These are phyloP conservation scores for Agrochola lychnidis DNA, from an alignment of 2,888 invertebrate genomes.

Conservation along the genomic window DNA sequence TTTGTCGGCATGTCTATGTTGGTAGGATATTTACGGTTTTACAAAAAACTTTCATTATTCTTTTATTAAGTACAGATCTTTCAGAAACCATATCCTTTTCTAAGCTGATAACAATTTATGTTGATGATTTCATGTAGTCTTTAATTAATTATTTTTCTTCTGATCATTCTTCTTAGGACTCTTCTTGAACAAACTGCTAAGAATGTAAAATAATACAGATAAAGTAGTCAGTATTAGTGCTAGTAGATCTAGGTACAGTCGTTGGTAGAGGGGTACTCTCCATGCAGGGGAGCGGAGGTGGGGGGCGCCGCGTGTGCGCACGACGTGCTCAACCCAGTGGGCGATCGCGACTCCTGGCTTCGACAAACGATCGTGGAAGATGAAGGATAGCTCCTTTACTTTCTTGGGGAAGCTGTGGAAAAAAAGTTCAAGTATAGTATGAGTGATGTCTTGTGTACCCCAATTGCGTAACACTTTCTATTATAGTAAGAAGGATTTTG, in stretches of 20 bases:
- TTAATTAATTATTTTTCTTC: constrained; percentile 54
- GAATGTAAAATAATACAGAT: background rate
- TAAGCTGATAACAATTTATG: background rate
- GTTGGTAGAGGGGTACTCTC: constrained; percentile 71
- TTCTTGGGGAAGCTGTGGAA: constrained; percentile 68
- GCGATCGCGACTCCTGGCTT: constrained; percentile 91
- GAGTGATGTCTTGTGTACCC: background rate
- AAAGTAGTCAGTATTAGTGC: constrained; percentile 44
- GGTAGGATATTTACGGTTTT: background rate
- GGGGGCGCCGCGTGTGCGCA: constrained; percentile 89
- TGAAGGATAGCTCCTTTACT: constrained; percentile 67
- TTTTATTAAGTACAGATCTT: background rate
- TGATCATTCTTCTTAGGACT: constrained; percentile 28
- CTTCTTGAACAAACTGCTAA: constrained; percentile 25
- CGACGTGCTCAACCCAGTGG: constrained; percentile 93
- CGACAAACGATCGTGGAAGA: constrained; percentile 84
- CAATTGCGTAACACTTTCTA: background rate
- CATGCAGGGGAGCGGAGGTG: constrained; percentile 81
- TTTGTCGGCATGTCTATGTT: background rate
- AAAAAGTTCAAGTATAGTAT: background rate
- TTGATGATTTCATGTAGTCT: too few species aligned
- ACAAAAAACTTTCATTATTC: background rate
- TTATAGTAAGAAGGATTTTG: background rate
- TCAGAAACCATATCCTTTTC: background rate
- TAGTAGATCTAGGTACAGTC: constrained; percentile 77